These are phyloP conservation scores for Microtus montanus DNA, from an alignment of 2,113 vertebrate species.

Conservation along the genomic window DNA sequence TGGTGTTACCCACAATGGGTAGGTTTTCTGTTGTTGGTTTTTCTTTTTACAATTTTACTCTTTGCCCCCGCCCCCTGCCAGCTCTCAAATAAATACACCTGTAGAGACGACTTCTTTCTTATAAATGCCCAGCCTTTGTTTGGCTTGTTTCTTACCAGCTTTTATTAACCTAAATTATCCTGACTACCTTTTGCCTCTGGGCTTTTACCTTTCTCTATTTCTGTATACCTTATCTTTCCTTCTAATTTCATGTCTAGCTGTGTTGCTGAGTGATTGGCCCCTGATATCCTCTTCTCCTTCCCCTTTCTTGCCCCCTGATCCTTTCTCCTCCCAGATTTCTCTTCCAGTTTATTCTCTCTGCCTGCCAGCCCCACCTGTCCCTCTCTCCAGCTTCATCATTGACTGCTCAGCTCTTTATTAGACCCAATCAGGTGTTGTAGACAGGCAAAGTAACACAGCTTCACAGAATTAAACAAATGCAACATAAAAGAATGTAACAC, in stretches of 20 bases:
- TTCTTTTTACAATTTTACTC: neutral
- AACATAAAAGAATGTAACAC: neutral
- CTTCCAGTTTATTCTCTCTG: neutral
- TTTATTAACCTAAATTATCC: neutral
- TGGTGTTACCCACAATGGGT: too few species aligned
- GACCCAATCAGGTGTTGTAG: neutral
- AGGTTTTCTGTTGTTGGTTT: neutral
- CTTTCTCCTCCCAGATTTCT: neutral
- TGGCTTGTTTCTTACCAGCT: neutral
- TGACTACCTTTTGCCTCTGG: neutral
- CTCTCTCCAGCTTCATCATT: neutral
- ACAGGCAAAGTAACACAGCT: neutral
- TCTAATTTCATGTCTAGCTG: neutral
- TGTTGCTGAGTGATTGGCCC: neutral
- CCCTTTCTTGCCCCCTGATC: neutral
- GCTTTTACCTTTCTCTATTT: neutral
- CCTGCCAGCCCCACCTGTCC: neutral
- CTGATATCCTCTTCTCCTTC: neutral
- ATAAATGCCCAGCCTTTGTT: neutral
- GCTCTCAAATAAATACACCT: neutral
- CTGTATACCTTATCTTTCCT: neutral
- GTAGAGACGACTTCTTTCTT: neutral
- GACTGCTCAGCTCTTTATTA: neutral
- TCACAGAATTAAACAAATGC: neutral
- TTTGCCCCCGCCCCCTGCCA: neutral